Evolutionary conservation across 1,140 invertebrate genomes (phyloP).

Genomic region (Monochamus saltuarius): DNA sequence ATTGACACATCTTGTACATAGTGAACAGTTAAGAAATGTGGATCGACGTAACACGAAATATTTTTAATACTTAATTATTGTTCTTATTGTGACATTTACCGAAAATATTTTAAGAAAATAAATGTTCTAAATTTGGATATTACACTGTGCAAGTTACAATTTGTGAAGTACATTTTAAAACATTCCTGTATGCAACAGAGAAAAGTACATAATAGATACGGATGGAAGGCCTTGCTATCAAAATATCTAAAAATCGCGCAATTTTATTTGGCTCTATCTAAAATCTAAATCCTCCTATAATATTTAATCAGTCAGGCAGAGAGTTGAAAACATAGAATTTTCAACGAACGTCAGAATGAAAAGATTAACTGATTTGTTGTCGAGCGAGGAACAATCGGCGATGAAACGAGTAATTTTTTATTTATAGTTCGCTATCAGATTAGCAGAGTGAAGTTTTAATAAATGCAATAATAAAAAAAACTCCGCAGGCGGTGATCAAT

Average conservation of each 20-base stretch:
- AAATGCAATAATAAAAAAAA: conserved; percentile 17
- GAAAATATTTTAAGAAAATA: no score
- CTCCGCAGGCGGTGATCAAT: conserved; percentile 4
- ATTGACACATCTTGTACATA: no score
- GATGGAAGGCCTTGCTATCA: background rate
- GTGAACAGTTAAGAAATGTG: no score
- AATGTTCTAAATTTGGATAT: no score
- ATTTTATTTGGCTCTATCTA: conserved; percentile 1
- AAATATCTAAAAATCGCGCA: conserved; percentile 4
- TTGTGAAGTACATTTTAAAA: no score
- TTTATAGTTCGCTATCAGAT: conserved; percentile 21
- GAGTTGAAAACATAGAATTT: conserved; percentile 11
- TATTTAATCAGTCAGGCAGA: conserved; percentile 17
- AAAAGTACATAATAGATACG: no score
- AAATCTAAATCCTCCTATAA: conserved; percentile 6
- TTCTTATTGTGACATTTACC: no score
- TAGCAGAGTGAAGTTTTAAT: conserved; percentile 13
- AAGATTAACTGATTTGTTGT: conserved; percentile 37
- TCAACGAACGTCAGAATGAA: conserved; percentile 21
- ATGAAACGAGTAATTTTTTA: conserved; percentile 27
- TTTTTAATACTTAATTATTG: no score
- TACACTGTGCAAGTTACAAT: no score
- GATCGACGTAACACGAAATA: no score
- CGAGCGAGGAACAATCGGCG: conserved; percentile 32
- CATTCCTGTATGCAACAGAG: no score